Percentiles rank a stretch among this genome's conserved stretches.
These are phyloP conservation scores for Drosophila hydei DNA, from an alignment of 1,140 invertebrate species.

Conservation along the genomic window DNA sequence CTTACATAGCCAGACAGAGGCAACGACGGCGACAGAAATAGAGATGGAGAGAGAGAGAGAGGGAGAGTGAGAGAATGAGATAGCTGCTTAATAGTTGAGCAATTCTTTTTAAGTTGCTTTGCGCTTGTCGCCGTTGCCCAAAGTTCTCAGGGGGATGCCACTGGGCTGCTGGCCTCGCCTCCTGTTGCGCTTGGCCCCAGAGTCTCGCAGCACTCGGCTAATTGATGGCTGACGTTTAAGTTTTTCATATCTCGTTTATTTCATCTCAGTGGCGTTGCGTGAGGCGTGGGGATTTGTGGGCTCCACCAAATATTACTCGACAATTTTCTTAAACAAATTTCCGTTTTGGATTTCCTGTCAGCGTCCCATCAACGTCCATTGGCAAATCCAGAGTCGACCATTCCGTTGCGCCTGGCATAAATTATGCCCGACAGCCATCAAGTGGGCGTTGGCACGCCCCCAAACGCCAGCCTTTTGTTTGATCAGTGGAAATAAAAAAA, in stretches of 20 bases:
- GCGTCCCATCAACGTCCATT: slow-evolving; percentile 24
- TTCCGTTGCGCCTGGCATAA: slow-evolving; percentile 26
- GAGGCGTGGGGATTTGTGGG: not conserved
- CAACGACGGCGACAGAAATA: not conserved
- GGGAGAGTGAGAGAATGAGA: not conserved
- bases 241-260: slow-evolving; percentile 2
- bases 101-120: slow-evolving; percentile 48
- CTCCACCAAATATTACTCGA: slow-evolving; percentile 23
- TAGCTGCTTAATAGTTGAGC: slow-evolving; percentile 53
- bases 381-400: slow-evolving; percentile 24
- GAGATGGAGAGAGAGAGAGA: not conserved
- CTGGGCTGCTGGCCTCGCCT: not conserved
- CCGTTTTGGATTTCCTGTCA: slow-evolving; percentile 44
- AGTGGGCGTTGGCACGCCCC: slow-evolving; percentile 20
- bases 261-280: not conserved
- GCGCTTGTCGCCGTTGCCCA: slow-evolving; percentile 21
- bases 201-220: slow-evolving; percentile 4
- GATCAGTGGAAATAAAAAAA: slow-evolving; percentile 23
- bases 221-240: slow-evolving; percentile 9
- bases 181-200: slow-evolving; percentile 11
- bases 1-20: slow-evolving; percentile 21
- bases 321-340: slow-evolving; percentile 49
- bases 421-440: slow-evolving; percentile 39
- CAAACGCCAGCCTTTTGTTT: slow-evolving; percentile 28
- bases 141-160: slow-evolving; percentile 25